Conservation (phyloP, 2,113 vertebrate species). For the Oncorhynchus tshawytscha region DNA sequence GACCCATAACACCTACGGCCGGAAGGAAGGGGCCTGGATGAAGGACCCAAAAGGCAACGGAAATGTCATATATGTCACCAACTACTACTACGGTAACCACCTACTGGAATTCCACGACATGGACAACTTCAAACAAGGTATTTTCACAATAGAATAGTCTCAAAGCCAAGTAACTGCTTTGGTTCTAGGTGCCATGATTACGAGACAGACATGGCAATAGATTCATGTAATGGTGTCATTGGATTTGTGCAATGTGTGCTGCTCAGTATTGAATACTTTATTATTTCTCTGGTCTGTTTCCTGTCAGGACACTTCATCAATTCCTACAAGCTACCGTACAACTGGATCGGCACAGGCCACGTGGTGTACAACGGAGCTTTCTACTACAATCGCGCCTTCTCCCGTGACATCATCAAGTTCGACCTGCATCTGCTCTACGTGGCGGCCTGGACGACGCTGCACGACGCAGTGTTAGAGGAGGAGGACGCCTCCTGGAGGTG, state of each 20-base stretch:
- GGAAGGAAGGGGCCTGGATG: constrained; percentile 96
- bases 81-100: constrained; percentile 93
- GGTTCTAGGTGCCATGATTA: no score
- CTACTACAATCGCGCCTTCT: constrained; percentile 96
- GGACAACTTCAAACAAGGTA: constrained; percentile 94
- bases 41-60: constrained; percentile 83
- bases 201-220: no score
- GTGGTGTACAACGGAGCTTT: constrained; percentile 90
- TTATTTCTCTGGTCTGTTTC: background rate
- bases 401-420: constrained; percentile 93
- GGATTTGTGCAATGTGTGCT: no score
- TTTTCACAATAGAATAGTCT: background rate
- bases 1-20: constrained; percentile 92
- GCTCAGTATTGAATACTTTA: no score
- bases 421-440: constrained; percentile 86
- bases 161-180: no score
- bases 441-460: constrained; percentile 93
- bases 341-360: constrained; percentile 94
- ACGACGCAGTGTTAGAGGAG: constrained; percentile 84
- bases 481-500: constrained; percentile 81
- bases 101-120: constrained; percentile 92
- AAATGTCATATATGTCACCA: constrained; percentile 87
- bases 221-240: no score
- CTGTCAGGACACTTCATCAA: constrained; percentile 88
- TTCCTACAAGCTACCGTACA: constrained; percentile 95